Conservation (phyloP, 1,140 invertebrate species). For the Lordiphosa mommai region DNA sequence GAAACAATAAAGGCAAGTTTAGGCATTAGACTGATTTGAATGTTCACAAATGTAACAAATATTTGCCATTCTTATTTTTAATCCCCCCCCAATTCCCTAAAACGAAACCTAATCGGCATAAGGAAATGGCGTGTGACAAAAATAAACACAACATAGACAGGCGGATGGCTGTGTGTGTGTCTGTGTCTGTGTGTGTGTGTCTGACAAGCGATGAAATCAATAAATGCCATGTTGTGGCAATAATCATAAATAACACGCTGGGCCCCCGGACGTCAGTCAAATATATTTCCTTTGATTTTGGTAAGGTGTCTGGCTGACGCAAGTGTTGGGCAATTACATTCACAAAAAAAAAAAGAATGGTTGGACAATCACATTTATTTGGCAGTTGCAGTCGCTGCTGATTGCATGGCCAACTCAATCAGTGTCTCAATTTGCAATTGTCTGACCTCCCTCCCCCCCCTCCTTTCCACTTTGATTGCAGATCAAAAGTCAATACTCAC, state of each 20-base stretch:
- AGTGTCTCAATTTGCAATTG: constrained; percentile 48
- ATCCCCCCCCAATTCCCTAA: not conserved
- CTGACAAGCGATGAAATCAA: constrained; percentile 29
- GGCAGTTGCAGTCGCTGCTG: constrained; percentile 17
- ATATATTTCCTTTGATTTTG: constrained; percentile 41
- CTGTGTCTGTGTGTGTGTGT: constrained; percentile 4
- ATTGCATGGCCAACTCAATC: constrained; percentile 28
- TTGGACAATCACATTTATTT: constrained; percentile 18
- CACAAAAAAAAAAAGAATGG: not conserved
- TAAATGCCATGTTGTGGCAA: constrained; percentile 48
- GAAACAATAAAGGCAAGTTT: no score
- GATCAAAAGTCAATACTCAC: constrained; percentile 80
- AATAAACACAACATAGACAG: constrained; percentile 29
- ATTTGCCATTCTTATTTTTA: not conserved
- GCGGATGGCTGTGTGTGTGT: constrained; percentile 6
- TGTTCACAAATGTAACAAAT: no score
- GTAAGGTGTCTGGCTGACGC: not conserved
- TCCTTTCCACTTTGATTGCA: constrained; percentile 53
- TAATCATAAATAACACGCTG: constrained; percentile 61
- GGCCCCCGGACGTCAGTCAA: constrained; percentile 50
- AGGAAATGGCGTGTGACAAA: constrained; percentile 23
- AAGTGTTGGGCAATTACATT: not conserved
- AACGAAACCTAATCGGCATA: not conserved
- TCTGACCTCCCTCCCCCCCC: constrained; percentile 8
- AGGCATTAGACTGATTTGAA: no score